Evolutionary conservation across 2,113 vertebrate genomes (phyloP).

Genomic region (Aplodontia rufa): DNA sequence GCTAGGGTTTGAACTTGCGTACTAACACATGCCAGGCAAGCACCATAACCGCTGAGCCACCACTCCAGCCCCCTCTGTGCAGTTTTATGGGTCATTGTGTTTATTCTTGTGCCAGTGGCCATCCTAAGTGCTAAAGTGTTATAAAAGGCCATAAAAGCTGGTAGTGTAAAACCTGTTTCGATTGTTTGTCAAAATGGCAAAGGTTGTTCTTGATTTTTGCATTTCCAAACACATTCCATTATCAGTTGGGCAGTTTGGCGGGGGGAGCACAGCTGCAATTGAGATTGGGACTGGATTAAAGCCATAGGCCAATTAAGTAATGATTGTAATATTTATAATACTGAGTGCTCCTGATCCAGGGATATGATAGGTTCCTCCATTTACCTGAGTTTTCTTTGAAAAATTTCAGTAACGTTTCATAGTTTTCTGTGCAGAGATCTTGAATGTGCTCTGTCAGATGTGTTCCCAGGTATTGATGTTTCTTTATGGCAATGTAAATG

Average conservation of each 20-base stretch:
- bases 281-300: background rate
- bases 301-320: background rate
- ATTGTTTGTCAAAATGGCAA: background rate
- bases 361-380: background rate
- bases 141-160: background rate
- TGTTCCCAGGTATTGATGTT: background rate
- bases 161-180: background rate
- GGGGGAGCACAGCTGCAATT: no score
- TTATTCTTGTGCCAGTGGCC: background rate
- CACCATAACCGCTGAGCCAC: no score
- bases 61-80: no score
- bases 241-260: background rate
- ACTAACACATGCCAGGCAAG: no score
- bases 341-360: background rate
- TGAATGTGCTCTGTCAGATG: background rate
- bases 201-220: background rate
- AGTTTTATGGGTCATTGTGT: background rate
- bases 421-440: background rate
- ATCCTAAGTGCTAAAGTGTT: background rate
- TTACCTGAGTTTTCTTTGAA: background rate
- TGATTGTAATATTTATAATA: background rate
- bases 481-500: background rate
- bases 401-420: background rate
- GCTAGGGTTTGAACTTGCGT: no score
- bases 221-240: background rate